A percentile compares a stretch with the other conserved stretches of the same genome.
Conservation (phyloP, 2,113 vertebrate genomes). For the Zootoca vivipara region DNA sequence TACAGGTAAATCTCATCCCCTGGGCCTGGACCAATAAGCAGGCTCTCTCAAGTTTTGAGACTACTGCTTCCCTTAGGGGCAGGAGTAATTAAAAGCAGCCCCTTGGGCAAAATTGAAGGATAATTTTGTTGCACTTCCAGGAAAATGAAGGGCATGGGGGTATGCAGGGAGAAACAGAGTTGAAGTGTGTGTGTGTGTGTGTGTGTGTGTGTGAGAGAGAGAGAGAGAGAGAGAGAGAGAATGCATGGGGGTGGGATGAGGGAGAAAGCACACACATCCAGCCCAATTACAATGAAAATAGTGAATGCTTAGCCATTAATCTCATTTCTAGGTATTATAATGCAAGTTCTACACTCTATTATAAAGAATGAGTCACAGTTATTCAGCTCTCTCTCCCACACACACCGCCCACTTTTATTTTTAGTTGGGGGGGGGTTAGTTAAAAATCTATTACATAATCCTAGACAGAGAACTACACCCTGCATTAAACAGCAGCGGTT, state of each 20-base stretch:
- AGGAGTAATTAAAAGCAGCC: neutral
- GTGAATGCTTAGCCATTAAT: neutral
- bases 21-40: neutral
- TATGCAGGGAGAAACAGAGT: too few relatives aligned
- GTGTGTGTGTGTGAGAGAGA: neutral
- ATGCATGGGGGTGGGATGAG: neutral
- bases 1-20: neutral
- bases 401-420: neutral
- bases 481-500: neutral
- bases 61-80: neutral
- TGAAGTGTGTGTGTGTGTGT: neutral
- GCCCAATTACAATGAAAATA: neutral
- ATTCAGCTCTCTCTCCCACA: neutral
- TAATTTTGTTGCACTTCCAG: neutral
- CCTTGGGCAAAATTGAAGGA: neutral
- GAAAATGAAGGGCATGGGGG: neutral
- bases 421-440: neutral
- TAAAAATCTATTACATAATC: neutral
- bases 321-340: neutral
- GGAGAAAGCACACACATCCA: neutral
- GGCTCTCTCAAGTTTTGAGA: neutral
- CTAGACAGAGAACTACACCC: neutral
- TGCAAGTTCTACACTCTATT: neutral
- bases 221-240: neutral
- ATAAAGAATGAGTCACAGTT: neutral